Conservation (phyloP, 2,888 invertebrate species). For the Drosophila stalkeri region DNA sequence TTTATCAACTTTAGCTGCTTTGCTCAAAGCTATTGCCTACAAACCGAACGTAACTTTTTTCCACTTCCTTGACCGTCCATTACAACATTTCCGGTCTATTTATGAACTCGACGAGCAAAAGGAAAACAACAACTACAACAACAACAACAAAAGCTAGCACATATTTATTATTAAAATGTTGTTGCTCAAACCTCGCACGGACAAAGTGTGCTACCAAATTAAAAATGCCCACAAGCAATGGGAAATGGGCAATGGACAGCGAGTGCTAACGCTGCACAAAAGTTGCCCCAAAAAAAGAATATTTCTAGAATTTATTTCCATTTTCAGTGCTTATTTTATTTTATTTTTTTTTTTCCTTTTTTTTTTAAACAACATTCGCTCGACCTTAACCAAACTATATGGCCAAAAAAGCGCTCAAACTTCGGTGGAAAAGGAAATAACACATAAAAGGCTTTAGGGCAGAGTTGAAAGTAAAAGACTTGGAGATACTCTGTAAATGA, state of each 20-base stretch:
- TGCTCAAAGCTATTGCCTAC: conserved; percentile 12
- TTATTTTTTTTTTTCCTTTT: neutral
- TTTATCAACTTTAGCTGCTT: conserved; percentile 18
- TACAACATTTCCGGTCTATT: conserved; percentile 69
- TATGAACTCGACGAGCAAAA: conserved; percentile 34
- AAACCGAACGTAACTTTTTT: conserved; percentile 25
- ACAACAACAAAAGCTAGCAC: conserved; percentile 1
- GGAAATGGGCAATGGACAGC: conserved; percentile 24
- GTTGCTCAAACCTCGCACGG: conserved; percentile 52
- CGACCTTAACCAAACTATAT: conserved; percentile 45
- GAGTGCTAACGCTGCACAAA: conserved; percentile 51
- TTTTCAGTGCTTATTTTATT: conserved; percentile 14
- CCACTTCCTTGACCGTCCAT: conserved; percentile 52
- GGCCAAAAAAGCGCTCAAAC: conserved; percentile 37
- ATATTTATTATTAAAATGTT: conserved; percentile 78
- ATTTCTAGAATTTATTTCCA: conserved; percentile 47
- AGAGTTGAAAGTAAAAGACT: neutral
- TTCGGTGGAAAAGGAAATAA: conserved; percentile 24
- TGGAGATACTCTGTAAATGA: conserved; percentile 2
- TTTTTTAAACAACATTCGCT: conserved; percentile 23
- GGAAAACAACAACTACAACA: neutral
- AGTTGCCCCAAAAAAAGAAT: conserved; percentile 55
- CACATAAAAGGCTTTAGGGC: neutral
- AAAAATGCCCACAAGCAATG: conserved; percentile 62
- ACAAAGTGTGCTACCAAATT: conserved; percentile 67